These are phyloP conservation scores for Dysmachus trigonus DNA, from an alignment of 2,888 invertebrate genomes.

Conservation along the genomic window DNA sequence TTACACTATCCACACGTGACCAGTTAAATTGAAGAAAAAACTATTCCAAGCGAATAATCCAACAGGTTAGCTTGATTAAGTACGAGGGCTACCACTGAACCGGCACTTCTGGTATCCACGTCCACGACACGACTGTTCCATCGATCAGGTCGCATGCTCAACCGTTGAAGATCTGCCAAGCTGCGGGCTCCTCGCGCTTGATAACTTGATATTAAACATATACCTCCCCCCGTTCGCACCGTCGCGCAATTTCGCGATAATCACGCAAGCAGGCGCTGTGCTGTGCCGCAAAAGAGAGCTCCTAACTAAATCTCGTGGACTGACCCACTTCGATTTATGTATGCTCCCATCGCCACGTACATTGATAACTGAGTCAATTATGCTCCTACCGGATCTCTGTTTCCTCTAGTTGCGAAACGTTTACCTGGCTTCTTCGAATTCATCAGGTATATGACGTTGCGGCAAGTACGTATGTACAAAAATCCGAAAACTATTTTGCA, in stretches of 20 bases:
- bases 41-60: not conserved
- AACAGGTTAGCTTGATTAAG: not conserved
- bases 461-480: not conserved
- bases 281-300: not conserved
- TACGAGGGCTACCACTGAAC: not conserved
- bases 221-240: not conserved
- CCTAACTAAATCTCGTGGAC: not conserved
- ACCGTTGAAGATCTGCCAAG: not conserved
- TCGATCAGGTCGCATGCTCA: not conserved
- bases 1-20: not conserved
- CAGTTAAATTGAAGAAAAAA: not conserved
- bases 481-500: not conserved
- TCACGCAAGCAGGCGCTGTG: not conserved
- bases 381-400: not conserved
- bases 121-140: conserved; percentile 6
- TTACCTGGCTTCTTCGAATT: not conserved
- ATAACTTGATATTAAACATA: not conserved
- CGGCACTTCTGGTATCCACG: not conserved
- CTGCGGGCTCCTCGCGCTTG: not conserved
- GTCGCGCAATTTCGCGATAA: not conserved
- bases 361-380: not conserved
- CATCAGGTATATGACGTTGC: not conserved
- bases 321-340: not conserved
- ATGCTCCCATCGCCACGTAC: not conserved
- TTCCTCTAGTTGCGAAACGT: not conserved